These are phyloP conservation scores for Brachionus calyciflorus DNA, from an alignment of 1,140 invertebrate species.

Conservation along the genomic window DNA sequence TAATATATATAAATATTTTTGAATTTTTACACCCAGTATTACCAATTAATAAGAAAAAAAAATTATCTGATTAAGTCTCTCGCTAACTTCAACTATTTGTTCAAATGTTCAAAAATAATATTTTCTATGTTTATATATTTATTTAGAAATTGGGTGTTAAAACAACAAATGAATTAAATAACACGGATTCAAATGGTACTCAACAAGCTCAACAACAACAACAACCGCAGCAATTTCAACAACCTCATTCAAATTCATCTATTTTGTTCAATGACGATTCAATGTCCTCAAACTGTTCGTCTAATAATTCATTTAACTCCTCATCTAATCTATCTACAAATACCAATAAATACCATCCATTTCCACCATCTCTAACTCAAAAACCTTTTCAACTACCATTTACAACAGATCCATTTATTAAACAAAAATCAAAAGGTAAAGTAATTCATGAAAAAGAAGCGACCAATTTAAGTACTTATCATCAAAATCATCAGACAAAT, in stretches of 20 bases:
- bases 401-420: background rate
- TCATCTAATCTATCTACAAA: constrained; percentile 35
- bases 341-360: background rate
- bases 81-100: background rate
- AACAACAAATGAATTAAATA: constrained; percentile 3
- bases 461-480: background rate
- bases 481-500: no score
- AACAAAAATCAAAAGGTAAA: constrained; percentile 1
- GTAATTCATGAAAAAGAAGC: background rate
- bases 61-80: background rate
- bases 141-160: constrained; percentile 43
- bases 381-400: background rate
- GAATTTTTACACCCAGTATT: no score
- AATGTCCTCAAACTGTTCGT: constrained; percentile 43
- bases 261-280: constrained; percentile 40
- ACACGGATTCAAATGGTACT: background rate
- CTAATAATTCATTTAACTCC: constrained; percentile 25
- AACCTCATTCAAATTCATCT: constrained; percentile 12
- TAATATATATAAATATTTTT: background rate
- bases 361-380: background rate
- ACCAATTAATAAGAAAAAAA: no score
- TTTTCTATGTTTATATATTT: constrained; percentile 18
- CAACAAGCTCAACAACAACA: background rate
- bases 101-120: background rate
- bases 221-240: background rate